A percentile compares a stretch with the other conserved stretches of the same genome.
These are phyloP conservation scores for Cygnus olor DNA, from an alignment of 2,797 vertebrate genomes.

Conservation along the genomic window DNA sequence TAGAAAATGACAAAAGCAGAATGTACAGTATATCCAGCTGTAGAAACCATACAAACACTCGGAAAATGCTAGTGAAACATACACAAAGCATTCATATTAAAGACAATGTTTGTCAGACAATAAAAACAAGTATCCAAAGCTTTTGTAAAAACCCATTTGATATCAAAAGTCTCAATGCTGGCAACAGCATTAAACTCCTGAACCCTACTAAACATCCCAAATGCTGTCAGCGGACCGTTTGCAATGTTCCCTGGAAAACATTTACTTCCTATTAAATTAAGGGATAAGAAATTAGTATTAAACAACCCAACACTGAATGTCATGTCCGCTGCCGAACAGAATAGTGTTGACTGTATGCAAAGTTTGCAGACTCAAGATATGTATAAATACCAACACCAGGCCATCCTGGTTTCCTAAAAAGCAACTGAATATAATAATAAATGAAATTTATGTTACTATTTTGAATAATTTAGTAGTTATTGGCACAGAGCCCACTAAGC, in stretches of 20 bases:
- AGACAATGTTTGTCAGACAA: background rate
- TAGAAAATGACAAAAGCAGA: constrained; percentile 50
- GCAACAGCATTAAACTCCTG: constrained; percentile 34
- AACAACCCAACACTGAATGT: accelerated
- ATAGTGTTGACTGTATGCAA: accelerated
- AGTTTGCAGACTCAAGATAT: background rate
- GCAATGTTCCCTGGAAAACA: background rate
- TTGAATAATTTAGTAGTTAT: accelerated
- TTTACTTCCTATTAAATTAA: background rate
- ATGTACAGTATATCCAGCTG: constrained; percentile 6
- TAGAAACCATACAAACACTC: constrained; percentile 56
- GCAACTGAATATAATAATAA: background rate
- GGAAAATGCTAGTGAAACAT: background rate
- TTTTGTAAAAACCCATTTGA: constrained; percentile 53
- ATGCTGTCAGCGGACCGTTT: background rate
- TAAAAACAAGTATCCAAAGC: constrained; percentile 46
- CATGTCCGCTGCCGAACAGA: background rate
- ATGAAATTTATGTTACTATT: accelerated
- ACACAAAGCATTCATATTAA: background rate
- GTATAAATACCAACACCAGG: background rate
- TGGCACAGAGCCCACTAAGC: background rate
- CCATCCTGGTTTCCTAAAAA: accelerated
- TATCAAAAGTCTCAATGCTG: constrained; percentile 40
- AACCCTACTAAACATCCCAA: background rate
- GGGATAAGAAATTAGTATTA: accelerated